These are phyloP conservation scores for Choristoneura fumiferana DNA, from an alignment of 1,140 invertebrate species.

Conservation along the genomic window DNA sequence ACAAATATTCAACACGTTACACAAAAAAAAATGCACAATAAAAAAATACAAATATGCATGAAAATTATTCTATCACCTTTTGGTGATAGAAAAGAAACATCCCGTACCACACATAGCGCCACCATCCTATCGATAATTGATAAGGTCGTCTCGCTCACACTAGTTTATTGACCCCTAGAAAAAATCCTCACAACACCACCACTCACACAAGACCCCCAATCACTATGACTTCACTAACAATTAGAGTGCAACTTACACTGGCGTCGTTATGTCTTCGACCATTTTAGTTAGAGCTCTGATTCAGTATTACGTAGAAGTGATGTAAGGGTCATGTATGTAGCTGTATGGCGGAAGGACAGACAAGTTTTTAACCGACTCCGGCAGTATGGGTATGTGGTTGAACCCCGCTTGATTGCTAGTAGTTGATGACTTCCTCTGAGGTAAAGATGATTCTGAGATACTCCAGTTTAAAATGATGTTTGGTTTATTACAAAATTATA, in stretches of 20 bases:
- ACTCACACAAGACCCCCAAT: constrained; percentile 29
- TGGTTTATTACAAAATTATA: no score
- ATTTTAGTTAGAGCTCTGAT: neutral
- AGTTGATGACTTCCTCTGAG: no score
- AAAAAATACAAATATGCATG: no score
- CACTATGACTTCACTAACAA: no score
- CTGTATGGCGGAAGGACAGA: neutral
- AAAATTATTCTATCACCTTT: no score
- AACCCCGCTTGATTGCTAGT: no score
- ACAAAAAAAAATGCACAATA: no score
- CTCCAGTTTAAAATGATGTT: no score
- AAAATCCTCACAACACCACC: constrained; percentile 39
- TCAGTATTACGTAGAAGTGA: neutral
- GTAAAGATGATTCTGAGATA: no score
- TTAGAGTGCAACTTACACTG: neutral
- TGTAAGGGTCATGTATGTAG: neutral
- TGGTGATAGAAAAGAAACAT: no score
- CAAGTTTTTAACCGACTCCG: neutral
- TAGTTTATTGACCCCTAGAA: constrained; percentile 47
- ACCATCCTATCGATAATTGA: constrained; percentile 48
- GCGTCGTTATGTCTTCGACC: neutral
- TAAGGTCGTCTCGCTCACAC: constrained; percentile 54
- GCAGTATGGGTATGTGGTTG: neutral
- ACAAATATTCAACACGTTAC: no score
- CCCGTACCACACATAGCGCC: constrained; percentile 26